Evolutionary conservation across 2,797 vertebrate genomes (phyloP), one percentile per base, ranked within the genome.

Genomic region (Diceros bicornis): DNA sequence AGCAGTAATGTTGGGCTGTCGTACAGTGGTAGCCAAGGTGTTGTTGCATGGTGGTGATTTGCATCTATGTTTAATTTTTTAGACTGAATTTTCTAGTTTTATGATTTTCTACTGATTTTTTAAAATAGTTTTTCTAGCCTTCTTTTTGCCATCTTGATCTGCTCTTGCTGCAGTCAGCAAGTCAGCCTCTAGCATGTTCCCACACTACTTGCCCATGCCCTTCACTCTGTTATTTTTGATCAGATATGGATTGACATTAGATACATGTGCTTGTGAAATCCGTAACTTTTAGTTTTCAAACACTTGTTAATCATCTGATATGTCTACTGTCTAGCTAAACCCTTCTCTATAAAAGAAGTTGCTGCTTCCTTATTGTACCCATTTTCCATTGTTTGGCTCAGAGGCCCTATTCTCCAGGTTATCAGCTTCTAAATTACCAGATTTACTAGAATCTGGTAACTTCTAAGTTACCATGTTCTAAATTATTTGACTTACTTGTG

Each of bases 81-180:
- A 86, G 44, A 55, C 34, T 37, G 37, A 75, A 66, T 82, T 93
- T 69, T 93, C 62, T n/a, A 12, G n/a, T 64, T 72, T 81, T 64
- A 20, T 75, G 13, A 41, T n/a, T 96, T 79, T 93, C 78, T 78
- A 83, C 50, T 83, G 44, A 50, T 27, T 96, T 78, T 64, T 50
- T 3, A 89, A n/a, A 94, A 27, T 34, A 27, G 25, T 74, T 77
- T 94, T 91, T 41, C 57, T 59, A 52, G 47, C 13, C 9, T 50
- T 20, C 47, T 18, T 68, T 52, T 90, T 91, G 14, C n/a, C 21
- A 20, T 44, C 20, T 85, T 71, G 32, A 7, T 52, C 52, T 34
- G 91, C 44, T 72, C 68, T 69, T 77, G 50, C 34, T 83, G 47
- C 32, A 62, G 21, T 75, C 61, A 89, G 29, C n/a, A 57, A 68